These are phyloP conservation scores for Hyles vespertilio DNA, from an alignment of 1,140 invertebrate genomes.

Conservation along the genomic window DNA sequence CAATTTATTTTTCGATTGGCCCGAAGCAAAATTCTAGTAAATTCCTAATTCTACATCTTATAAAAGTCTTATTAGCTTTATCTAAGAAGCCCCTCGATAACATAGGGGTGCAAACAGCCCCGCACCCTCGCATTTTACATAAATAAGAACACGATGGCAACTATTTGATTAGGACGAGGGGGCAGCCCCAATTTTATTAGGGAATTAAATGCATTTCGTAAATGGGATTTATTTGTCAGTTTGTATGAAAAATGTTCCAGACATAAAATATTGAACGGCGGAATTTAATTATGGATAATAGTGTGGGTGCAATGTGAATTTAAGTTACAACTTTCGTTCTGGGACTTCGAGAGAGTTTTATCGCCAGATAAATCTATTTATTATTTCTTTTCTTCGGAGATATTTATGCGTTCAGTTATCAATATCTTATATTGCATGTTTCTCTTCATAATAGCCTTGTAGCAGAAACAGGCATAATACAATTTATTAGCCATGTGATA, in stretches of 20 bases:
- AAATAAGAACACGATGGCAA: constrained; percentile 47
- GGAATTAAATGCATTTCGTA: constrained; percentile 43
- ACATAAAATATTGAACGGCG: not conserved
- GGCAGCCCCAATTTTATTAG: constrained; percentile 30
- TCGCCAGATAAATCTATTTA: no score
- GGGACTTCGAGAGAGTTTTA: no score
- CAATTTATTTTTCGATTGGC: no score
- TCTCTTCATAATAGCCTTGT: no score
- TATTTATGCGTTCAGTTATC: no score
- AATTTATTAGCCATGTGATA: no score
- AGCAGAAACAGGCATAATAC: no score
- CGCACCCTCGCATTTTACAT: constrained; percentile 27
- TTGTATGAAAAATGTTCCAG: constrained; percentile 27
- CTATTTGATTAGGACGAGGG: constrained; percentile 62
- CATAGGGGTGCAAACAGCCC: constrained; percentile 31
- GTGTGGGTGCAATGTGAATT: not conserved
- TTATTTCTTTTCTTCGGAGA: no score
- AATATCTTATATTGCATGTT: no score
- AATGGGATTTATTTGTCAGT: constrained; percentile 52
- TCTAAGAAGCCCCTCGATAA: constrained; percentile 37
- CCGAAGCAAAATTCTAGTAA: not conserved
- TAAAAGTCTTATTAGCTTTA: constrained; percentile 61
- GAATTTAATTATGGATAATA: not conserved
- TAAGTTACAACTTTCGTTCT: no score
- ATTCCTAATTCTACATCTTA: constrained; percentile 26